Evolutionary conservation across 2,888 invertebrate genomes (phyloP), one percentile per base, ranked within the genome.

Genomic region (Erynnis tages): DNA sequence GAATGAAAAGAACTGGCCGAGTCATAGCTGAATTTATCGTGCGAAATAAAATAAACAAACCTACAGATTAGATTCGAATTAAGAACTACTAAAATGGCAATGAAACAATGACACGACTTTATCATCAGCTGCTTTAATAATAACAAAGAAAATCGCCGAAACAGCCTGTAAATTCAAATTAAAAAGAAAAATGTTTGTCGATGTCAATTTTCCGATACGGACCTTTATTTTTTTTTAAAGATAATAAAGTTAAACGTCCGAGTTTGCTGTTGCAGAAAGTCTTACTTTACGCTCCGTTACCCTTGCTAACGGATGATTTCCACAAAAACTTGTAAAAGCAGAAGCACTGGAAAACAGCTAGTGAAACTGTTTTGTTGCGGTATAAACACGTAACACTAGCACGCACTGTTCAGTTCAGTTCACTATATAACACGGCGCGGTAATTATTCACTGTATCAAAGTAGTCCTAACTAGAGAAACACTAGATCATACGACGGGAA

Each of bases 251-350:
- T 10, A 11, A 29, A 11, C 30, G 40, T 11, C 54, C 53, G 61
- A 73, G 69, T 74, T 75, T 74, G 72, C 74, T 71, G 76, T 71
- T 74, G 68, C 73, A 65, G 63, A 64, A 64, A 62, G 65, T 58
- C 62, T 61, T 61, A 65, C 65, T 68, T 72, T 71, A 59, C 73
- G 76, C 78, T 79, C 69, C 66, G 77, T 69, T 83, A 82, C 76
- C 74, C 74, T 66, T 66, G 69, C 59, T 71, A 73, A 71, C 73
- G 71, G 69, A 75, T 70, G 65, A 74, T 70, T 71, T 67, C 63
- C 67, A 74, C 71, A 61, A 73, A 79, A 21, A 21, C n/a, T n/a
- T n/a, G n/a, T 77, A 73, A 67, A 67, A 63, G 75, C 73, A 79
- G 79, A 81, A 74, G 62, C 73, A 73, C 71, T 69, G 63, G 66